Percentiles rank a stretch among this genome's conserved stretches.
phyloP scores from a whole-genome alignment of 37 sponge, comb jelly and placozoan genomes.

The Cliona cf. orientalis region DNA sequence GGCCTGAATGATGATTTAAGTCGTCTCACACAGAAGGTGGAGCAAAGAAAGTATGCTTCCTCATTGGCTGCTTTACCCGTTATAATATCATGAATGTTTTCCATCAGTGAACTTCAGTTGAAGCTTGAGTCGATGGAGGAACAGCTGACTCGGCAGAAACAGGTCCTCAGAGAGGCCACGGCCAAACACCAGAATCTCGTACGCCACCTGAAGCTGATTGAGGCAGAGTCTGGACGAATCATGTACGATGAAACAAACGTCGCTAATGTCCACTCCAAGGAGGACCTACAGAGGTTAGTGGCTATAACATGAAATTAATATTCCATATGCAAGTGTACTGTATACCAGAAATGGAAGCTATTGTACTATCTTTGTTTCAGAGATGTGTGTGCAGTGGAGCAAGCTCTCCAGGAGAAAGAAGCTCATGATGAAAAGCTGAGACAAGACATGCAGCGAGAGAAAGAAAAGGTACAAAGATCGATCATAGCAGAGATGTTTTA shows the following conservation, averaged over 20 bases:
- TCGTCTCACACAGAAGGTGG: constrained; percentile 2
- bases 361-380: neutral
- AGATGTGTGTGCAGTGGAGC: neutral
- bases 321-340: no score
- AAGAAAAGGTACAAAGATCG: neutral
- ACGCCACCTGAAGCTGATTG: neutral
- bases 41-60: neutral
- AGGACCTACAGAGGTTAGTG: neutral
- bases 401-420: neutral
- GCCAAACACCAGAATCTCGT: constrained; percentile 27
- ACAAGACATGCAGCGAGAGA: neutral
- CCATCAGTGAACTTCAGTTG: constrained; percentile 4
- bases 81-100: neutral
- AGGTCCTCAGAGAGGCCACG: constrained; percentile 14
- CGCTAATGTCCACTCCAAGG: neutral
- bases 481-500: no score
- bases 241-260: neutral
- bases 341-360: no score
- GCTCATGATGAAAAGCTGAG: neutral
- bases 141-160: constrained; percentile 12
- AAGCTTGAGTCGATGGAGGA: constrained; percentile 14
- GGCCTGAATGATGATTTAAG: constrained; percentile 18
- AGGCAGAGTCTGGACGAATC: neutral
- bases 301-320: no score
- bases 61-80: neutral